Evolutionary conservation across 2,797 vertebrate genomes (phyloP), one percentile per base, ranked within the genome.

Genomic region (Peromyscus nudipes): DNA sequence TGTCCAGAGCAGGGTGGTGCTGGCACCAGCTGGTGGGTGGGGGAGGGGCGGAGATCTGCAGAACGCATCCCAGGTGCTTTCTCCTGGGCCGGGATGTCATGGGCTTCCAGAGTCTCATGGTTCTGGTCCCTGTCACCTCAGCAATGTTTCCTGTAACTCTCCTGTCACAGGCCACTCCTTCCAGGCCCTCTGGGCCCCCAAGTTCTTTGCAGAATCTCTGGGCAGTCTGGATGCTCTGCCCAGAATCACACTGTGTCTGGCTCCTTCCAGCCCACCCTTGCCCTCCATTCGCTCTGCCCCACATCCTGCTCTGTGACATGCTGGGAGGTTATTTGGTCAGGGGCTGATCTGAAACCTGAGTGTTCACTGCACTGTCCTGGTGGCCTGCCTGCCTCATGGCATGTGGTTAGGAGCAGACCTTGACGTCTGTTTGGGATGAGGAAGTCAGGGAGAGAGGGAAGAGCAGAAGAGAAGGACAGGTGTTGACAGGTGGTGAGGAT

Each of bases 381-480:
- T 52, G 21, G 52, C 19, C 43, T 11, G 37, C 23, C 62, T 14
- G 19, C 25, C 4, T 23, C 27, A 4, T 3, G n/a, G n/a, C 0
- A 1, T 55, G 57, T 4, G 40, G 27, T 17, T 67, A 9, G 0
- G 60, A 9, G 40, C 12, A 4, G 23, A 46, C 75, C n/a, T 69
- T n/a, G 13, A 14, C 1, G 5, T 31, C 9, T 19, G 9, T 43
- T 9, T 1, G 0, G 13, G 25, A 6, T 34, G 60, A 84, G 25
- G 49, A 88, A 60, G 85, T 73, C 85, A 19, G 34, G 31, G 13
- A 29, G n/a, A 52, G 49, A 60, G n/a, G 10, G 29, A 81, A 71
- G 0, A 46, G 13, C 27, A 2, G 11, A 46, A 65, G 65, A 49
- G 0, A 55, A 17, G n/a, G 25, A 3, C 43, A 2, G 21, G 31